Evolutionary conservation across 23 tunicate species (phyloP).

Genomic region (Corella eumyota): DNA sequence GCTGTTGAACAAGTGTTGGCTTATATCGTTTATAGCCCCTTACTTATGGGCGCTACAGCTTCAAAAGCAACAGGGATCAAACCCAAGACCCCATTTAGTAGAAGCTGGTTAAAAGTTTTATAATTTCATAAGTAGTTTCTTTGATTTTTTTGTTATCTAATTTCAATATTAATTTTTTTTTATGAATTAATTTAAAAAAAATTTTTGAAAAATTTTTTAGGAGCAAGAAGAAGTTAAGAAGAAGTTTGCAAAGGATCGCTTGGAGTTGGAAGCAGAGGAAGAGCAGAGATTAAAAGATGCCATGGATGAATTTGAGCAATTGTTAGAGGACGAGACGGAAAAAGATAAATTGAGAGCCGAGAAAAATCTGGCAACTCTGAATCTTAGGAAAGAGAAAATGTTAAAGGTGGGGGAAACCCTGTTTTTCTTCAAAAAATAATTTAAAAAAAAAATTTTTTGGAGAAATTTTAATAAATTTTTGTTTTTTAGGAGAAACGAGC

Average conservation of each 20-base stretch:
- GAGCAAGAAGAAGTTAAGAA: constrained; percentile 48
- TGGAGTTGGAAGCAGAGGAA: constrained; percentile 50
- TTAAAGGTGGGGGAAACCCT: constrained; percentile 23
- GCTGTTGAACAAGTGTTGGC: no score
- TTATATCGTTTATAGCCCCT: no score
- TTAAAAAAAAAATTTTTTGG: neutral
- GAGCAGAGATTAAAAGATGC: constrained; percentile 31
- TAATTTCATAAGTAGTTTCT: no score
- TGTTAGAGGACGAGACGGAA: constrained; percentile 54
- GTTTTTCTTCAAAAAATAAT: neutral
- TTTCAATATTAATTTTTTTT: neutral
- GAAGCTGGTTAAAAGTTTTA: no score
- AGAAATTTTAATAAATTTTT: neutral
- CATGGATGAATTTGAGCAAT: constrained; percentile 71
- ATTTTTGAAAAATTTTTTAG: no score
- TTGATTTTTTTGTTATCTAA: neutral
- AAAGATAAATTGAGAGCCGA: constrained; percentile 74
- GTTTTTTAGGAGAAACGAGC: constrained; percentile 55
- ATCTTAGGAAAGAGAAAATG: constrained; percentile 66
- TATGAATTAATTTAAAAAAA: no score
- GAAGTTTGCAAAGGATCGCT: constrained; percentile 39
- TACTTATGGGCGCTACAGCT: no score
- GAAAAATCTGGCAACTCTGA: constrained; percentile 39
- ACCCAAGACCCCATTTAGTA: no score
- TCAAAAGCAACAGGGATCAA: no score